phyloP scores from a whole-genome alignment of 2,113 vertebrate species.

The Syrmaticus mikado region DNA sequence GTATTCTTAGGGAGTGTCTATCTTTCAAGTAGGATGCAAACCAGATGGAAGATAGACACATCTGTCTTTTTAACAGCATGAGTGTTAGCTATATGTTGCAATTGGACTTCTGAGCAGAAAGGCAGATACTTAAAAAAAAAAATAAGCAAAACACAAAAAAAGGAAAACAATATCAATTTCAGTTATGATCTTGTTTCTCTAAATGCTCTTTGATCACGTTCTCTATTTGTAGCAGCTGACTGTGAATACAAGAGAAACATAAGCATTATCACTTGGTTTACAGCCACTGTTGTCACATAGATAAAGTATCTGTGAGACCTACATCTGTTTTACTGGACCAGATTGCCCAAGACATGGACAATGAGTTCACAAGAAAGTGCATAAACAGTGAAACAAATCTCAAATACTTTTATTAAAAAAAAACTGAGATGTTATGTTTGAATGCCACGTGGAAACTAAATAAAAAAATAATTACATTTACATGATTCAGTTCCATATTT shows the following conservation, averaged over 20 bases:
- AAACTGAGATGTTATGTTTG: slow-evolving; percentile 13
- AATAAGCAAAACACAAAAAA: neutral
- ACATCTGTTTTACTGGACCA: neutral
- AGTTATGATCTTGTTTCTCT: neutral
- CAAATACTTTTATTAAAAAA: neutral
- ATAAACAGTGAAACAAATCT: neutral
- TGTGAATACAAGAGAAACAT: neutral
- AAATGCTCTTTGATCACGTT: neutral
- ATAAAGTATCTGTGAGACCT: neutral
- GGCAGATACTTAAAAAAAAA: neutral
- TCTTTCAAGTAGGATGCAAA: neutral
- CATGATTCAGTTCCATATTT: slow-evolving; percentile 48
- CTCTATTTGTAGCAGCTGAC: neutral
- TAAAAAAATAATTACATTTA: slow-evolving; percentile 24
- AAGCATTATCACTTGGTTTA: neutral
- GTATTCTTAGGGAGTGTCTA: neutral
- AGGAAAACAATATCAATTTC: neutral
- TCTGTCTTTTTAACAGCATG: neutral
- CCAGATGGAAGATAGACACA: neutral
- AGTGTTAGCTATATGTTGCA: neutral
- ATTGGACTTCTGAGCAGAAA: neutral
- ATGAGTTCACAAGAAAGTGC: neutral
- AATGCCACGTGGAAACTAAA: slow-evolving; percentile 21
- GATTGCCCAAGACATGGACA: neutral
- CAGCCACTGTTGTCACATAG: neutral